Conservation (phyloP, 2,888 invertebrate genomes). For the Cataglyphis livida region DNA sequence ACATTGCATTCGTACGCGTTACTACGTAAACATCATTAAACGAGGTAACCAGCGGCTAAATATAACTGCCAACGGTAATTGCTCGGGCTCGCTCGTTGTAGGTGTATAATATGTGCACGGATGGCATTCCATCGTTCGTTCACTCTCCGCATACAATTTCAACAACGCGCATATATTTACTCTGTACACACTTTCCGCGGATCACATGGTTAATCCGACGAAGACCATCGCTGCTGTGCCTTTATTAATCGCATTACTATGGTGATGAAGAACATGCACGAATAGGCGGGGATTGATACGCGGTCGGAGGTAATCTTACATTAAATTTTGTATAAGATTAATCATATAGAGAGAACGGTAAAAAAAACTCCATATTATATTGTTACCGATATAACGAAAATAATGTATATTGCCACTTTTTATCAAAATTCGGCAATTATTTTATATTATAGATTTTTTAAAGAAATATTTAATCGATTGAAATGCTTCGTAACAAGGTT, state of each 20-base stretch:
- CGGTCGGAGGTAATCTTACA: background rate
- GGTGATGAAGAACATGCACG: constrained; percentile 29
- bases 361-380: background rate
- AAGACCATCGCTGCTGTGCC: constrained; percentile 53
- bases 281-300: constrained; percentile 1
- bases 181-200: constrained; percentile 46
- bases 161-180: constrained; percentile 45
- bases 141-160: constrained; percentile 32
- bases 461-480: background rate
- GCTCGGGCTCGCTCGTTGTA: constrained; percentile 14
- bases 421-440: background rate
- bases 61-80: constrained; percentile 37
- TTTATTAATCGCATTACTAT: constrained; percentile 66
- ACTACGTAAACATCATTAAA: constrained; percentile 49
- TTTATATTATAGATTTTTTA: background rate
- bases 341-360: background rate
- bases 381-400: background rate
- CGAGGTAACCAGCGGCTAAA: constrained; percentile 36
- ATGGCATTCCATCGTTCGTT: constrained; percentile 41
- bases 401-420: background rate
- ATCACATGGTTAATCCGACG: constrained; percentile 43
- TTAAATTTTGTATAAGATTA: background rate
- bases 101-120: constrained; percentile 22
- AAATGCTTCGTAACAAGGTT: background rate
- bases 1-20: constrained; percentile 28